Evolutionary conservation across 35 echinoderm and acorn worm species (phyloP).

Genomic region (Ophioderma brevispina): DNA sequence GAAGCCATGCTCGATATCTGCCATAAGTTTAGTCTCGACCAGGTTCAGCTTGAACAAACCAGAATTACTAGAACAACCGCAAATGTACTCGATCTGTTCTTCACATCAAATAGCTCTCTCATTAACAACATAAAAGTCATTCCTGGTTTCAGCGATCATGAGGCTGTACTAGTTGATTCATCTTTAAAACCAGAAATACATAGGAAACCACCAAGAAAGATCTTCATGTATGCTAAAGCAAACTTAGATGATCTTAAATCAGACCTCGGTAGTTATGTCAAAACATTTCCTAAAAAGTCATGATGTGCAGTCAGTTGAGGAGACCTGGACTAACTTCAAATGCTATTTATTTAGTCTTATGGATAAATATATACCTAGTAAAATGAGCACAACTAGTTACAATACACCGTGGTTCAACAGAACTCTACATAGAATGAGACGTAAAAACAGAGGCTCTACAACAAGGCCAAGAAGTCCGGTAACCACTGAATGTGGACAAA

Average conservation of each 20-base stretch:
- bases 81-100: not conserved
- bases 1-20: not conserved
- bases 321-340: not conserved
- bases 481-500: not conserved
- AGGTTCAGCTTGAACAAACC: not conserved
- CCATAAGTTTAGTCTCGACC: not conserved
- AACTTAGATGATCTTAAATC: not conserved
- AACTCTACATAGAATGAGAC: not conserved
- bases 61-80: not conserved
- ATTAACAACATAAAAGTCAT: not conserved
- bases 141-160: not conserved
- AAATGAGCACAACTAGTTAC: not conserved
- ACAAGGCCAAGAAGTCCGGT: not conserved
- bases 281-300: not conserved
- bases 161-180: not conserved
- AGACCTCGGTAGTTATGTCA: not conserved
- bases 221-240: not conserved
- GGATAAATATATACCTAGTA: not conserved
- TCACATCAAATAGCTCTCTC: not conserved
- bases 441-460: not conserved
- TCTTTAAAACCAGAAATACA: not conserved
- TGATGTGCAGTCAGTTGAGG: not conserved
- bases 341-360: not conserved
- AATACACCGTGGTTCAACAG: slow-evolving; percentile 5
- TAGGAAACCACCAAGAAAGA: not conserved